Conservation (phyloP, 2,797 vertebrate genomes). For the Chromis chromis region DNA sequence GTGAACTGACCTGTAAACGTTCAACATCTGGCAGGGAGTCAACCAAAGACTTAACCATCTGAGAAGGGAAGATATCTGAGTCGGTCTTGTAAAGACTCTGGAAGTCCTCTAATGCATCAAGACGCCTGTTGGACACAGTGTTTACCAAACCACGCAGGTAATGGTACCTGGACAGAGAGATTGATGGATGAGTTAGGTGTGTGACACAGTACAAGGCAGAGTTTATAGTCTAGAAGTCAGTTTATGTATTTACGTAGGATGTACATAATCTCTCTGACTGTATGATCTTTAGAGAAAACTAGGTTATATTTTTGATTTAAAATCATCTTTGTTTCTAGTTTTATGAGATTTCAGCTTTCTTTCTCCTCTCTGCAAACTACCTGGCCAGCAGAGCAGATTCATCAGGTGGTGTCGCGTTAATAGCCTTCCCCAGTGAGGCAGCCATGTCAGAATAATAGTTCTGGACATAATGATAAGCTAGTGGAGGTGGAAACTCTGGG, state of each 20-base stretch:
- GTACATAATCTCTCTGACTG: not conserved
- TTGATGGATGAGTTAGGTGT: not conserved
- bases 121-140: conserved; percentile 87
- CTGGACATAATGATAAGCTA: conserved; percentile 90
- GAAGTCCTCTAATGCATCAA: conserved; percentile 93
- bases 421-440: conserved; percentile 87
- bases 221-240: not conserved
- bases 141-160: conserved; percentile 93
- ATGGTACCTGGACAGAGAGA: conserved; percentile 85
- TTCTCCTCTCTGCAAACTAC: conserved; percentile 54
- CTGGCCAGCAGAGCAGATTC: conserved; percentile 91
- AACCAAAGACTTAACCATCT: conserved; percentile 88
- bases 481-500: conserved; percentile 92
- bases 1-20: conserved; percentile 74
- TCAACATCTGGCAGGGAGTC: conserved; percentile 83
- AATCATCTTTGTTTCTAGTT: too few relatives aligned
- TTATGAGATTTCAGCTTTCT: not conserved
- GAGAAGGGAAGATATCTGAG: conserved; percentile 91
- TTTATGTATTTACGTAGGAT: not conserved
- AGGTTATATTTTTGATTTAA: too few relatives aligned
- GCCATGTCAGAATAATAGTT: conserved; percentile 90
- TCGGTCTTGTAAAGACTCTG: conserved; percentile 96
- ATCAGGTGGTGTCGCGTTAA: conserved; percentile 81
- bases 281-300: too few relatives aligned
- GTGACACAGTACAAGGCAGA: not conserved